A percentile compares a stretch with the other conserved stretches of the same genome.
phyloP scores from a whole-genome alignment of 2,888 invertebrate genomes.

The Labia minor region DNA sequence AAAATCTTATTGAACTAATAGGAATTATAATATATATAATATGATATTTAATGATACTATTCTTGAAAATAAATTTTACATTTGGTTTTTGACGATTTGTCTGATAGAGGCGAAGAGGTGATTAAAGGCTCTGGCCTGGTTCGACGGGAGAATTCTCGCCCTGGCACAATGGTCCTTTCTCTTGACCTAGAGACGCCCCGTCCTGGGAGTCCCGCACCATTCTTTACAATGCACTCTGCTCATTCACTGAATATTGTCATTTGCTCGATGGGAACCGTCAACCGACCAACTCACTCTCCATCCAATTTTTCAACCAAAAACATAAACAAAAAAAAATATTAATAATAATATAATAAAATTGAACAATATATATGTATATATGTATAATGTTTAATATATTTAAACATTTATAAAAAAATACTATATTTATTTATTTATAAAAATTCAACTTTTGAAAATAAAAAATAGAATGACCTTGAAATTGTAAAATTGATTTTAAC shows the following conservation, averaged over 20 bases:
- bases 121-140: neutral
- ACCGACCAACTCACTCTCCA: neutral
- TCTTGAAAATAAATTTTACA: too few species aligned
- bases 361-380: neutral
- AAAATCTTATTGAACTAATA: too few species aligned
- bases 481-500: too few species aligned
- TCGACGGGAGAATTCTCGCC: neutral
- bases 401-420: too few species aligned
- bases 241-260: neutral
- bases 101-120: too few species aligned
- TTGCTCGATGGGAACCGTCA: neutral
- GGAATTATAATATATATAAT: too few species aligned
- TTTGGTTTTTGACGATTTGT: too few species aligned
- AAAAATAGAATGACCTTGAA: too few species aligned
- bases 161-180: constrained; percentile 1
- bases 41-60: too few species aligned
- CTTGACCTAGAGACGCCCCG: neutral
- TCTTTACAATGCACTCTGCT: neutral
- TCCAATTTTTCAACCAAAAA: neutral
- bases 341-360: neutral
- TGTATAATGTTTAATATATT: neutral
- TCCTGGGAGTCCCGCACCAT: neutral
- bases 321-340: neutral
- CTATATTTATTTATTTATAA: too few species aligned
- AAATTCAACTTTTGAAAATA: too few species aligned